Evolutionary conservation across 2,888 invertebrate species (phyloP).

Genomic region (Aspidapion aeneum): DNA sequence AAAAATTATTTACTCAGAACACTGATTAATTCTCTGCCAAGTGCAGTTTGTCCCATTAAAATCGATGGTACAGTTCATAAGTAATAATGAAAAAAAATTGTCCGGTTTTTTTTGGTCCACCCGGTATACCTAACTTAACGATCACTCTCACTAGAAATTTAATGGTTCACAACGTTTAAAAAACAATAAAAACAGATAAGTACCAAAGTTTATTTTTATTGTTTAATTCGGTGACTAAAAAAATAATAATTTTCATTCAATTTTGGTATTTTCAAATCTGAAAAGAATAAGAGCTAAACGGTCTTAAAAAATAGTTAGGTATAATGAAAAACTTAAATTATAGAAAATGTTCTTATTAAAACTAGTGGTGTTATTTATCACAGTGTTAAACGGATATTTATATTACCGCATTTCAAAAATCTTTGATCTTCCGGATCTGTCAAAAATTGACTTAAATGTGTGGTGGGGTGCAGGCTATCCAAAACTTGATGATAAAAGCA

Average conservation of each 20-base stretch:
- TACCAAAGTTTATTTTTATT: no score
- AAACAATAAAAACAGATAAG: no score
- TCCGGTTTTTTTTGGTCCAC: neutral
- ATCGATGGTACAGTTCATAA: neutral
- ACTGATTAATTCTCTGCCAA: neutral
- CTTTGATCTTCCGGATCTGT: neutral
- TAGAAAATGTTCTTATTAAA: neutral
- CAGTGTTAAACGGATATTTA: neutral
- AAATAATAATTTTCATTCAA: no score
- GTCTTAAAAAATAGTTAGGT: no score
- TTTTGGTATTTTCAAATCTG: no score
- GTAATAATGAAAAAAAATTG: neutral
- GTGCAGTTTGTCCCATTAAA: neutral
- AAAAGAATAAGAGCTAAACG: no score
- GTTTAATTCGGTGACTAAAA: no score
- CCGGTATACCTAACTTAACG: no score
- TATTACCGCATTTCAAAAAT: neutral
- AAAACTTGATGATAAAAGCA: neutral
- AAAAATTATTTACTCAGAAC: neutral
- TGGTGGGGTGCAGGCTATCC: constrained; percentile 9
- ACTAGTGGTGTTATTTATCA: neutral
- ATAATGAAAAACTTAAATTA: no score
- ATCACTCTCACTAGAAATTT: no score
- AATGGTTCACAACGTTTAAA: no score
- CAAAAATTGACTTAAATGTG: constrained; percentile 4